Percentiles rank a stretch among this genome's conserved stretches.
Evolutionary conservation across 2,113 vertebrate genomes (phyloP).

Genomic region (Australoheros scitulus): DNA sequence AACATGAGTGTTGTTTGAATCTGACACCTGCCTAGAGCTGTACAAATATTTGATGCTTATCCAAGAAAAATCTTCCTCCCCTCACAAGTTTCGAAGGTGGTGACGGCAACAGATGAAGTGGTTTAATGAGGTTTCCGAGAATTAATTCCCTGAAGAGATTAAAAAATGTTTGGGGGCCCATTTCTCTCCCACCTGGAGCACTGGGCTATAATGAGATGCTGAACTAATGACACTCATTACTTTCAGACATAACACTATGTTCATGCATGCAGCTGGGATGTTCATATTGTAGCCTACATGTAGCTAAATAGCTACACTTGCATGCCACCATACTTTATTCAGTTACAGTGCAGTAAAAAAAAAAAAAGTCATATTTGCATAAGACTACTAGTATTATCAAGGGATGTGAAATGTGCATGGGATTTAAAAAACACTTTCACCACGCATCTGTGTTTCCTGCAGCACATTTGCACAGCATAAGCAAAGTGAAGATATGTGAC

Average conservation of each 20-base stretch:
- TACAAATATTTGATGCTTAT: constrained; percentile 8
- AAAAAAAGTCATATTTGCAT: not conserved
- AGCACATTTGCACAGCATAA: not conserved
- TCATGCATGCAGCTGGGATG: not conserved
- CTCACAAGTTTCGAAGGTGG: not conserved
- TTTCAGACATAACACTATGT: not conserved
- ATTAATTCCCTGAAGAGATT: not conserved
- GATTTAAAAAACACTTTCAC: not conserved
- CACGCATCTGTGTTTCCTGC: not conserved
- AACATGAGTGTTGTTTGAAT: not conserved
- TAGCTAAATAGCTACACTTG: not conserved
- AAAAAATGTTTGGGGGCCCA: not conserved
- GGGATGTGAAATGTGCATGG: not conserved
- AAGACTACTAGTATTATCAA: not conserved
- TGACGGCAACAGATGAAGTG: not conserved
- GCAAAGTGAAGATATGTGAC: not conserved
- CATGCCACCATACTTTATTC: not conserved
- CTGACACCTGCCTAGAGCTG: not conserved
- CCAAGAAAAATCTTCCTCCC: not conserved
- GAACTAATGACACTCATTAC: constrained; percentile 20
- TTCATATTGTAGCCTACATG: not conserved
- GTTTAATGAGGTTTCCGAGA: not conserved
- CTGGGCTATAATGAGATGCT: not conserved
- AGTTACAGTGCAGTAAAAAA: not conserved
- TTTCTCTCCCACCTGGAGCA: constrained; percentile 11